A percentile compares a stretch with the other conserved stretches of the same genome.
Conservation (phyloP, 2,888 invertebrate genomes). For the Drosophila barbarae region DNA sequence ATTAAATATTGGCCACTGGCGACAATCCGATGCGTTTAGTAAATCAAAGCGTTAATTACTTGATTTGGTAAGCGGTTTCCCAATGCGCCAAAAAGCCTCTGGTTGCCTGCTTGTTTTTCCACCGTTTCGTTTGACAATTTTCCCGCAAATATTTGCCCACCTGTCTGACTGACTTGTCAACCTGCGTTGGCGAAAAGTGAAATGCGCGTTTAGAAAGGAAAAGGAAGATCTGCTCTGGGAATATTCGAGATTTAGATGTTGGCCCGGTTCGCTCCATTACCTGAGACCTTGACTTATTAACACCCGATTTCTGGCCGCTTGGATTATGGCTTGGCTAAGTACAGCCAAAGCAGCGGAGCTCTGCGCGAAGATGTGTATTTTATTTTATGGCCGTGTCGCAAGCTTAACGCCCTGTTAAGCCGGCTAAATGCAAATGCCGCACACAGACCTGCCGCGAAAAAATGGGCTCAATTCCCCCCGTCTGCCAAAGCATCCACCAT, state of each 20-base stretch:
- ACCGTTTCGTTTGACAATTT: slow-evolving; percentile 55
- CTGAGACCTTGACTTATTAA: slow-evolving; percentile 69
- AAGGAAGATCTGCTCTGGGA: slow-evolving; percentile 45
- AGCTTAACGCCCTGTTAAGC: slow-evolving; percentile 75
- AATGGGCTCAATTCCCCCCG: slow-evolving; percentile 38
- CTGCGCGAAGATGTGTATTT: slow-evolving; percentile 32
- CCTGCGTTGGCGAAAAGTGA: slow-evolving; percentile 64
- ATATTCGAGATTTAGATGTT: slow-evolving; percentile 4
- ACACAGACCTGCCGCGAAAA: slow-evolving; percentile 67
- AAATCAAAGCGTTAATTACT: slow-evolving; percentile 77
- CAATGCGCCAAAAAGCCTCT: slow-evolving; percentile 50
- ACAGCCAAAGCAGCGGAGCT: background rate
- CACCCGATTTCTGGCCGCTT: slow-evolving; percentile 44
- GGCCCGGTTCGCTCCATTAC: slow-evolving; percentile 42
- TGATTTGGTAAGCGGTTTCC: slow-evolving; percentile 69
- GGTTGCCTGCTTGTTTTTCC: slow-evolving; percentile 46
- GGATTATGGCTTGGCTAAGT: slow-evolving; percentile 29
- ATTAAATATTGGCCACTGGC: slow-evolving; percentile 35
- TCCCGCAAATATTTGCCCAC: slow-evolving; percentile 59
- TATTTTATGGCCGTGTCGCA: slow-evolving; percentile 57
- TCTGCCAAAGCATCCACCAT: background rate
- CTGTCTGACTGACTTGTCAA: slow-evolving; percentile 16
- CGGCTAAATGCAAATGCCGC: slow-evolving; percentile 61
- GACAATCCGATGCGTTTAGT: slow-evolving; percentile 75
- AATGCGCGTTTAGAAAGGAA: slow-evolving; percentile 71